Evolutionary conservation across 1,140 invertebrate genomes (phyloP).

Genomic region (Platorchestia sp.): DNA sequence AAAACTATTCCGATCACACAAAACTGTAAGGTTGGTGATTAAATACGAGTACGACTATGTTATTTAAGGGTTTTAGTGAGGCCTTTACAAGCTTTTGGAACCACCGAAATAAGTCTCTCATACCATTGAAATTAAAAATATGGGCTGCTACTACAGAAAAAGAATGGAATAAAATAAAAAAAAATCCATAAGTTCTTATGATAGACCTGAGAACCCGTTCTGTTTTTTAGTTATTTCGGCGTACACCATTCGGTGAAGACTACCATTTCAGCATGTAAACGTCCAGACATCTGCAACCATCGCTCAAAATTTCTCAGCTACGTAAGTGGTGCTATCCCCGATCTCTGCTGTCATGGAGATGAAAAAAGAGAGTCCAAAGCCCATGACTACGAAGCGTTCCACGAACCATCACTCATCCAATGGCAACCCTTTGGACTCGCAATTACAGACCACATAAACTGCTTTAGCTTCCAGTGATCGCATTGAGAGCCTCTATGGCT

Average conservation of each 20-base stretch:
- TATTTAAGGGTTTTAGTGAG: too few species aligned
- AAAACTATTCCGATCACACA: too few species aligned
- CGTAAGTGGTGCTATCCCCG: neutral
- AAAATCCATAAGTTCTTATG: too few species aligned
- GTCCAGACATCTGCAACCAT: neutral
- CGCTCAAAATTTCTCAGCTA: conserved; percentile 4
- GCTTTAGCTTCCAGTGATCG: conserved; percentile 50
- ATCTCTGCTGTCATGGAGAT: conserved; percentile 8
- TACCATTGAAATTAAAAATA: too few species aligned
- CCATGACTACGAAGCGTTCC: neutral
- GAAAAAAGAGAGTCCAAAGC: neutral
- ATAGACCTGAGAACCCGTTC: neutral
- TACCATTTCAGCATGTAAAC: neutral
- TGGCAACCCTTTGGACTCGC: conserved; percentile 49
- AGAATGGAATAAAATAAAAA: too few species aligned
- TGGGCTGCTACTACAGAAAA: too few species aligned
- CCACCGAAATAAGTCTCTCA: too few species aligned
- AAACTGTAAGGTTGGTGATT: too few species aligned
- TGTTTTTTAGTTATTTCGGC: neutral
- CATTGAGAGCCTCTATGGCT: conserved; percentile 23
- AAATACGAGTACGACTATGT: too few species aligned
- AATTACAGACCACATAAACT: conserved; percentile 53
- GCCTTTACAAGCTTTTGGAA: too few species aligned
- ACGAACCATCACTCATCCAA: conserved; percentile 31
- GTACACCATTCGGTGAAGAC: neutral